Conservation (phyloP, 2,113 vertebrate genomes). For the Probosciger aterrimus region DNA sequence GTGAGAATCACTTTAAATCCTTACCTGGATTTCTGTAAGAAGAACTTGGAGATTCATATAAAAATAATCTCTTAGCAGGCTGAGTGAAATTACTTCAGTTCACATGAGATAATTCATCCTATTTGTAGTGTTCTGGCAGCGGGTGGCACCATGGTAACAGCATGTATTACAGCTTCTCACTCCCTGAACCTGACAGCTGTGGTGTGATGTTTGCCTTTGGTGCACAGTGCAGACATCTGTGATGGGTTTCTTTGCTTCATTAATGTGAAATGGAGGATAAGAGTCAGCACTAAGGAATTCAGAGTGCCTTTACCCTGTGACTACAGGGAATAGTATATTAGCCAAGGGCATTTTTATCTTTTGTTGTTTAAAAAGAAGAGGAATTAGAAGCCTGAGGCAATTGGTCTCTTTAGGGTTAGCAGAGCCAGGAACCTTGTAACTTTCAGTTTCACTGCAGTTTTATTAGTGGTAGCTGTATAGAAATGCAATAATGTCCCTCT, state of each 20-base stretch:
- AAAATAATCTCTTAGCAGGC: neutral
- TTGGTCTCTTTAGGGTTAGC: neutral
- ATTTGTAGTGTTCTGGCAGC: neutral
- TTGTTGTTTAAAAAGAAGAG: neutral
- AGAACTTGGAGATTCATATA: neutral
- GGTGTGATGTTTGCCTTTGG: neutral
- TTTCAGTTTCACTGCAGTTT: neutral
- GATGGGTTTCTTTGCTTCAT: neutral
- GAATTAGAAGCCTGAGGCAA: neutral
- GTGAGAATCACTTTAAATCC: neutral
- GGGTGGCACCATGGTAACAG: conserved; percentile 35
- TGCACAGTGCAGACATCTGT: neutral
- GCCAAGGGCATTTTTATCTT: neutral
- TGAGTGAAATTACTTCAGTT: neutral
- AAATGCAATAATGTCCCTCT: neutral
- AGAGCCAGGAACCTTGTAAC: neutral
- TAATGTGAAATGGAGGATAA: neutral
- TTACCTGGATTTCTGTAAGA: neutral
- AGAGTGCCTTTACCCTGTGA: neutral
- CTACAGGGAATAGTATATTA: neutral
- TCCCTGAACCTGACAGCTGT: neutral
- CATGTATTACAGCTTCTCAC: neutral
- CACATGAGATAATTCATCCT: neutral
- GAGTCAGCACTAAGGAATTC: neutral
- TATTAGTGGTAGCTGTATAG: neutral